Evolutionary conservation across 2,797 vertebrate species (phyloP).

Genomic region (Triplophysa yarkandensis): DNA sequence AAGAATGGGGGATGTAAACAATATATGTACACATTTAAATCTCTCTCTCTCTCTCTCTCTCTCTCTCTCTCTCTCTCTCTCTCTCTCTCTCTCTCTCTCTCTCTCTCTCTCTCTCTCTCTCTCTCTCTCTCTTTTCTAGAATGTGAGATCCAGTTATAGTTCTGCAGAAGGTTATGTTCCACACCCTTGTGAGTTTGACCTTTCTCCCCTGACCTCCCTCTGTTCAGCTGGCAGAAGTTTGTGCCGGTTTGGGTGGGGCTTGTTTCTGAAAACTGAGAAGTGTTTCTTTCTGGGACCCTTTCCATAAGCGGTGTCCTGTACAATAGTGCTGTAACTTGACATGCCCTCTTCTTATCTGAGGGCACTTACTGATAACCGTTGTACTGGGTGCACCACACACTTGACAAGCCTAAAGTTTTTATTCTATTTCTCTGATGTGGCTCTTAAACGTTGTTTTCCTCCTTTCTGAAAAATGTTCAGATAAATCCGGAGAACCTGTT

Average conservation of each 20-base stretch:
- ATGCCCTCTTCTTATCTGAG: slow-evolving; percentile 30
- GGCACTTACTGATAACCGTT: slow-evolving; percentile 27
- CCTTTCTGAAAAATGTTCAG: slow-evolving; percentile 19
- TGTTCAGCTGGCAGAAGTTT: slow-evolving; percentile 24
- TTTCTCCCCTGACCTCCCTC: slow-evolving; percentile 30
- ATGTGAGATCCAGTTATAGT: slow-evolving; percentile 36
- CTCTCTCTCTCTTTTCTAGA: slow-evolving; percentile 23
- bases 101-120: slow-evolving; percentile 6
- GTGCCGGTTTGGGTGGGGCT: slow-evolving; percentile 9
- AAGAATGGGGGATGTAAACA: neutral
- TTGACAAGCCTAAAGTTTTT: slow-evolving; percentile 32
- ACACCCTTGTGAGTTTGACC: slow-evolving; percentile 25
- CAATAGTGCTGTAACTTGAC: slow-evolving; percentile 38
- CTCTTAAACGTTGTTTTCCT: slow-evolving; percentile 16
- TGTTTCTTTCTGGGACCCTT: slow-evolving; percentile 40
- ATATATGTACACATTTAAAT: neutral
- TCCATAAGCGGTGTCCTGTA: neutral
- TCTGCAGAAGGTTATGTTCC: slow-evolving; percentile 23
- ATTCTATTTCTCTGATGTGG: slow-evolving; percentile 17
- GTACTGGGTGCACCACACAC: slow-evolving; percentile 2
- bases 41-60: slow-evolving; percentile 6
- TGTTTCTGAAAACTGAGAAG: slow-evolving; percentile 34
- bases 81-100: slow-evolving; percentile 4
- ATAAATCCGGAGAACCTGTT: slow-evolving; percentile 7
- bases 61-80: slow-evolving; percentile 20